These are phyloP conservation scores for Coelinius sp. DNA, from an alignment of 2,888 invertebrate genomes.

Conservation along the genomic window DNA sequence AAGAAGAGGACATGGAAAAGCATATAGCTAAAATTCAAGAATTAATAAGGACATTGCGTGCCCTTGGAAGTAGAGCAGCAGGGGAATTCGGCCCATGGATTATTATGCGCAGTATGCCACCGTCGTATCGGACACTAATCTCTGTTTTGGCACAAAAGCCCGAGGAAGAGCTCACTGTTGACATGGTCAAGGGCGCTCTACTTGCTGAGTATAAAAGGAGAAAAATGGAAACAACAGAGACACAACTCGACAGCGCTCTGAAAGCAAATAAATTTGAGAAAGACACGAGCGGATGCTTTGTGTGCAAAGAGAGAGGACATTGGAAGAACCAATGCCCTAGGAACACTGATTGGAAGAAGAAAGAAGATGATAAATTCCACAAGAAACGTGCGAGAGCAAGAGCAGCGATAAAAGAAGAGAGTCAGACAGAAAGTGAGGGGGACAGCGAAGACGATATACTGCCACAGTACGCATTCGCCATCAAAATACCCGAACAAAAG, in stretches of 20 bases:
- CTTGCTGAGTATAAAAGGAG: neutral
- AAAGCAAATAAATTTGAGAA: neutral
- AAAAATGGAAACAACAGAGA: neutral
- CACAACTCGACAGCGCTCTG: neutral
- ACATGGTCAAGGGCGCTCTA: neutral
- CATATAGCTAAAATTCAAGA: neutral
- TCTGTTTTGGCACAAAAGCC: neutral
- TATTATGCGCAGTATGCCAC: neutral
- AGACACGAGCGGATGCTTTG: neutral
- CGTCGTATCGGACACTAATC: neutral
- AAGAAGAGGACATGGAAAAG: neutral
- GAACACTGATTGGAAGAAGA: neutral
- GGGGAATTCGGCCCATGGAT: neutral
- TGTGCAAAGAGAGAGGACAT: neutral
- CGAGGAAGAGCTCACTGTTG: neutral
- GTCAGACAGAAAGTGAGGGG: neutral
- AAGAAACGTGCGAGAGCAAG: neutral
- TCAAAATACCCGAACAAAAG: neutral
- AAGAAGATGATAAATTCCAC: too few relatives aligned
- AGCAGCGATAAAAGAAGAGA: neutral
- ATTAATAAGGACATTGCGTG: neutral
- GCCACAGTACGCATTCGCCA: neutral
- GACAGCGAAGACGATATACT: neutral
- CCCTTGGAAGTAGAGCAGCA: neutral
- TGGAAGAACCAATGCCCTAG: neutral